These are phyloP conservation scores for Pimpla rufipes DNA, from an alignment of 2,888 invertebrate genomes.

Conservation along the genomic window DNA sequence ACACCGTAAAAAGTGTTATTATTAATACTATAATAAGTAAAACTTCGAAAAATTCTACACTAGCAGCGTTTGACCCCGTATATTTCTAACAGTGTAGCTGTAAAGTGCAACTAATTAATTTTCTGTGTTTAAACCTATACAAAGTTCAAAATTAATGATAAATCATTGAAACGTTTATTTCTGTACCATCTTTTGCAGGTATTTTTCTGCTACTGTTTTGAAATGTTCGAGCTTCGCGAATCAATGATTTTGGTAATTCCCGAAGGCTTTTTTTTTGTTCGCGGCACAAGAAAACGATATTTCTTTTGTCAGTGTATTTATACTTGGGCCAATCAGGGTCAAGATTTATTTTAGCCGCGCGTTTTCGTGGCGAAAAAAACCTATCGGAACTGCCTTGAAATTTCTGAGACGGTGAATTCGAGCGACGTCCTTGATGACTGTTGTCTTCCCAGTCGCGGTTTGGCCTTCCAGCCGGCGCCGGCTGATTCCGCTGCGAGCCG, in stretches of 20 bases:
- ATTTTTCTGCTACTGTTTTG: background rate
- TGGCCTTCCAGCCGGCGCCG: constrained; percentile 47
- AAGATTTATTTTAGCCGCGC: constrained; percentile 27
- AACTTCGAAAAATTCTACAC: too few species aligned
- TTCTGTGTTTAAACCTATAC: too few species aligned
- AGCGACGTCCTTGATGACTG: constrained; percentile 45
- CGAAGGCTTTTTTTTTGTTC: background rate
- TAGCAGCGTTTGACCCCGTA: too few species aligned
- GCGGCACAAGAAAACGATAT: background rate
- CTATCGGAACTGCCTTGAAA: constrained; percentile 43
- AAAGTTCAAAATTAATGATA: too few species aligned
- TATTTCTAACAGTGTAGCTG: too few species aligned
- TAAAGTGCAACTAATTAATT: too few species aligned
- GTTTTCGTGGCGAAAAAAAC: constrained; percentile 18
- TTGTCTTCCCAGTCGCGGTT: constrained; percentile 26
- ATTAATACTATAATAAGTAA: too few species aligned
- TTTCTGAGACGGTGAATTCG: constrained; percentile 28
- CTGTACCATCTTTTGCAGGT: background rate
- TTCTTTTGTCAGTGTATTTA: background rate
- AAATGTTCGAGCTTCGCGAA: background rate
- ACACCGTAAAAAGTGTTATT: too few species aligned
- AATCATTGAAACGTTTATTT: too few species aligned
- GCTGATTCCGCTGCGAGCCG: constrained; percentile 7
- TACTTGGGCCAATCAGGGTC: constrained; percentile 2
- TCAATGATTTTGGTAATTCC: background rate